Evolutionary conservation across 2,797 vertebrate species (phyloP), one percentile per base, ranked within the genome.

Genomic region (Nannoperca australis): DNA sequence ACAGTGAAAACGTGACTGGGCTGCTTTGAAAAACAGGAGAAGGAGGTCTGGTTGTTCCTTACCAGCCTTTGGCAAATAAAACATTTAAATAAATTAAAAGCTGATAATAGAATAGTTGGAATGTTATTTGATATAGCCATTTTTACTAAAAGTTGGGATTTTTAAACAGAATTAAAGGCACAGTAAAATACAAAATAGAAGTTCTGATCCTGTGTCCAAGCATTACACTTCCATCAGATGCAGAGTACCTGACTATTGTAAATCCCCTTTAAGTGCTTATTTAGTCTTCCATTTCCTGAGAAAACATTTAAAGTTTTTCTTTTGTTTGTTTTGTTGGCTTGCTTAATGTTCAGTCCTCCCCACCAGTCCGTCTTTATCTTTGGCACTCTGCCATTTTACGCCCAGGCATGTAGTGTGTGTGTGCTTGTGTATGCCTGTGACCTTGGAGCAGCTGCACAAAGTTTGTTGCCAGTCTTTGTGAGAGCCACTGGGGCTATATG

Each of bases 361-460:
- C 54, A 69, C 38, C 18, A 45, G 27, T 44, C 36, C 24, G 38
- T 64, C n/a, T 1, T 71, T 63, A 8, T 75, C 27, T 73, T 36
- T 83, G 83, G 72, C 81, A 27, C 32, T 59, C 6, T 1, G 75
- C 81, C 53, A 53, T 75, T 68, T 75, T 59, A 42, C 36, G 0
- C n/a, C 36, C 38, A 56, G 24, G 36, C 51, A 42, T 53, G 45
- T 59, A 62, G 60, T 45, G 61, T 44, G 64, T 34, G 61, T 66
- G 56, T 34, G 32, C 38, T 71, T 56, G 68, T 62, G 47, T 45
- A 70, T 61, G 60, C 58, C 50, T 53, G 70, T 80, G 86, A 86
- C 82, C 86, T 88, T 87, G 71, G 71, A 60, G 71, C 47, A 45
- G 56, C 61, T 53, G 66, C 67, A 75, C 55, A 79, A 77, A 79